Evolutionary conservation across 2,888 invertebrate species (phyloP), one percentile per base, ranked within the genome.

Genomic region (Pseudoips prasinana): DNA sequence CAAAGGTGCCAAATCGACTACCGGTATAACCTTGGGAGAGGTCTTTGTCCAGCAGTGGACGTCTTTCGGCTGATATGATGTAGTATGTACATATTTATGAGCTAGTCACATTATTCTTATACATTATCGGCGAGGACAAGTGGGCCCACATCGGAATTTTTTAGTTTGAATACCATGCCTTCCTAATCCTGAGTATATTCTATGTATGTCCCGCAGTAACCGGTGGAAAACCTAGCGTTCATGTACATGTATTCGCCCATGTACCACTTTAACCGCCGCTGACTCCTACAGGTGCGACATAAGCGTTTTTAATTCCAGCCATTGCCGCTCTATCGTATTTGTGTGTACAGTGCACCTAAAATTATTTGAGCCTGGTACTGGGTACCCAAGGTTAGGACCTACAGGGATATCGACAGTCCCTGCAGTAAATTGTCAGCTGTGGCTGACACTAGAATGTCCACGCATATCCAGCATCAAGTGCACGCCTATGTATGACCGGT

Each of bases 221-320:
- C 24, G 9, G 23, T 37, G 28, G 18, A n/a, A n/a, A 46, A 42
- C 7, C 41, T 22, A 3, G 45, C 38, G 0, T 40, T 29, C 1
- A 46, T 40, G 33, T 51, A 51, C 47, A 47, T 51, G 20, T 38
- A 47, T 11, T 46, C 41, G 1, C 47, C 51, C 47, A 46, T 46
- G 30, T 47, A 47, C 51, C 43, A 51, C n/a, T 36, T 38, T 1
- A 48, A 4, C 3, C 25, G 25, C 1, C 30, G 10, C 7, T 42
- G 9, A 14, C 33, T 36, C 22, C 44, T 25, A 23, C 51, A 51
- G 0, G 51, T 32, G 5, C 43, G 30, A 25, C 48, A 42, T 10
- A 46, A 46, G n/a, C 27, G 18, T 25, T 52, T 18, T 45, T 26
- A 46, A 20, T 27, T 52, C 41, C 8, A 36, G 23, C 44, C 42